Conservation (phyloP, 2,797 vertebrate species). For the Lagorchestes hirsutus region DNA sequence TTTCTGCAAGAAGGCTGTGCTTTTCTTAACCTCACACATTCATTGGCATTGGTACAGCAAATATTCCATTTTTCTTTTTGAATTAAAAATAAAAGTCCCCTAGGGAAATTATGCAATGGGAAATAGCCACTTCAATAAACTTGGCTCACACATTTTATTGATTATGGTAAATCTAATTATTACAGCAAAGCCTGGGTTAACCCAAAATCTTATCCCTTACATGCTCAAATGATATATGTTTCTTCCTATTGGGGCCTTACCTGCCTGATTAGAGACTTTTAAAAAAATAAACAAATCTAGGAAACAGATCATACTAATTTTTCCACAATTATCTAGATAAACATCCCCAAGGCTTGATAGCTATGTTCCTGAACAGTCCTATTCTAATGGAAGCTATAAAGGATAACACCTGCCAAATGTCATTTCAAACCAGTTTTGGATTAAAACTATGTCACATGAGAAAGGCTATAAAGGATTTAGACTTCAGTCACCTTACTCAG, state of each 20-base stretch:
- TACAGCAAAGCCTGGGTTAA: constrained; percentile 81
- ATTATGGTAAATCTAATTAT: constrained; percentile 87
- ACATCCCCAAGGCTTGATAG: constrained; percentile 47
- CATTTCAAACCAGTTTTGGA: constrained; percentile 50
- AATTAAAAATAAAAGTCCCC: constrained; percentile 86
- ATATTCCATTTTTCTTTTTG: constrained; percentile 83
- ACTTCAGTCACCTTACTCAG: background rate
- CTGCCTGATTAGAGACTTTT: constrained; percentile 55
- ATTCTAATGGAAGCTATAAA: constrained; percentile 19
- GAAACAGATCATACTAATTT: constrained; percentile 44
- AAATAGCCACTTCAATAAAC: constrained; percentile 87
- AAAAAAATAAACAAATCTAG: constrained; percentile 62
- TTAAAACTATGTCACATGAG: constrained; percentile 39
- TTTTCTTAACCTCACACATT: constrained; percentile 84
- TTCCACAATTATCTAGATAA: constrained; percentile 52
- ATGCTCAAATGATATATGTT: constrained; percentile 65
- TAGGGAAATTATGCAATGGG: constrained; percentile 87
- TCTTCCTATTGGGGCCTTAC: constrained; percentile 73
- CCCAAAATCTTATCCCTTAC: constrained; percentile 71
- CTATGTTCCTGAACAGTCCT: constrained; percentile 27
- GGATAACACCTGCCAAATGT: constrained; percentile 19
- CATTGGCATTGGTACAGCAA: constrained; percentile 82
- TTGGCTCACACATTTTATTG: constrained; percentile 85
- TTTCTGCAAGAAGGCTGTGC: constrained; percentile 81
- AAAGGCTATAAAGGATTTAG: constrained; percentile 32